These are phyloP conservation scores for Onychomys torridus DNA, from an alignment of 2,797 vertebrate species.

Conservation along the genomic window DNA sequence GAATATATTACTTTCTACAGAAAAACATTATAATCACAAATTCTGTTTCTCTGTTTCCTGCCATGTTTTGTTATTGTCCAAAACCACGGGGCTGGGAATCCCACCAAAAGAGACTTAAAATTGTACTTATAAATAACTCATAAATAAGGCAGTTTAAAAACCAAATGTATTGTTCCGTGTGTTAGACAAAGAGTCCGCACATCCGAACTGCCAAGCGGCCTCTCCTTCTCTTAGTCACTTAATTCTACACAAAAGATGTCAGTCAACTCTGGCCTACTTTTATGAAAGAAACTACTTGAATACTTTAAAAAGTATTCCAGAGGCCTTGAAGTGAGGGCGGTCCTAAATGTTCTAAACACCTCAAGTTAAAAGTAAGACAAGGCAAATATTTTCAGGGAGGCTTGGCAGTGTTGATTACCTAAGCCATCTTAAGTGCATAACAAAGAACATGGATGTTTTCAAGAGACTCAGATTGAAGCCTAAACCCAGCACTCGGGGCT, in stretches of 20 bases:
- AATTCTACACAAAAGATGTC: conserved; percentile 52
- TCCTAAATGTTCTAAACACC: conserved; percentile 56
- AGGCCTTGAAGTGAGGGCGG: conserved; percentile 44
- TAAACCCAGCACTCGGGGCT: not conserved
- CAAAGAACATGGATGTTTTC: conserved; percentile 69
- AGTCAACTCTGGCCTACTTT: conserved; percentile 64
- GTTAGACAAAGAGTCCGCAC: conserved; percentile 13
- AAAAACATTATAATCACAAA: conserved; percentile 11
- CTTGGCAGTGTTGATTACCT: conserved; percentile 56
- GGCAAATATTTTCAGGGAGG: conserved; percentile 76
- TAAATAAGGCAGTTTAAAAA: conserved; percentile 60
- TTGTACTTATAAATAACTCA: conserved; percentile 61
- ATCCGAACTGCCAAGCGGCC: not conserved
- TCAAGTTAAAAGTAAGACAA: conserved; percentile 71
- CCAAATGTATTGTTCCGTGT: not conserved
- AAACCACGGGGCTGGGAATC: conserved; percentile 52
- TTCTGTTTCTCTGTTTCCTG: conserved; percentile 36
- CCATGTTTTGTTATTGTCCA: conserved; percentile 32
- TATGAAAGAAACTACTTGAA: conserved; percentile 69
- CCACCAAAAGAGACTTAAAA: conserved; percentile 39
- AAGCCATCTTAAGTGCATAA: conserved; percentile 66
- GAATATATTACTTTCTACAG: conserved; percentile 20
- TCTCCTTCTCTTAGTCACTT: conserved; percentile 59
- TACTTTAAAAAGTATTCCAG: conserved; percentile 67
- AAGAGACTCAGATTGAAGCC: conserved; percentile 26